Evolutionary conservation across 2,797 vertebrate genomes (phyloP).

Genomic region (Sebastes jordani): DNA sequence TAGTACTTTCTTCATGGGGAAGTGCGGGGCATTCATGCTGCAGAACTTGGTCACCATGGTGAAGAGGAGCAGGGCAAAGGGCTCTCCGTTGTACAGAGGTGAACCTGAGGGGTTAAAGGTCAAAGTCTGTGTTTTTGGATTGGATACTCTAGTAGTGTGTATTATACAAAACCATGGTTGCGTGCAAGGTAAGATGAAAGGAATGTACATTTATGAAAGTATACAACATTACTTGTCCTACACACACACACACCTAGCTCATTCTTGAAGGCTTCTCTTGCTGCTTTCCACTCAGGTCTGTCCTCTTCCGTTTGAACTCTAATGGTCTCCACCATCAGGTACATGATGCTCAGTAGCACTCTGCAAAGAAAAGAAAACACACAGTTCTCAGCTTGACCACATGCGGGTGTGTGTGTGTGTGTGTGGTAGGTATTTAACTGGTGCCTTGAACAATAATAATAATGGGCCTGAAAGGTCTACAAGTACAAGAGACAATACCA

Average conservation of each 20-base stretch:
- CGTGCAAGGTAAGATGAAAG: not conserved
- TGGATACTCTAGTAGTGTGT: no score
- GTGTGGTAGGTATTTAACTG: not conserved
- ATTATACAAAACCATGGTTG: no score
- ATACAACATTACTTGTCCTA: no score
- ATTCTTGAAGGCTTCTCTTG: constrained; percentile 88
- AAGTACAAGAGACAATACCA: not conserved
- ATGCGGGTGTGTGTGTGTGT: not conserved
- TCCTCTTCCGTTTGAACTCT: constrained; percentile 88
- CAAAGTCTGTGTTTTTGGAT: not conserved
- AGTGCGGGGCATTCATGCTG: constrained; percentile 93
- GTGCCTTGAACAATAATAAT: not conserved
- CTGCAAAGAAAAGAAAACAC: constrained; percentile 65
- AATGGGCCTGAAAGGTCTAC: not conserved
- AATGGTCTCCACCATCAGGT: constrained; percentile 95
- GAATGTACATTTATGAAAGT: not conserved
- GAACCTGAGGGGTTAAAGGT: constrained; percentile 81
- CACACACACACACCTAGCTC: constrained; percentile 84
- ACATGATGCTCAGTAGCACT: constrained; percentile 95
- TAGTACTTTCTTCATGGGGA: constrained; percentile 97
- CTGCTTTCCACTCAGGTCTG: constrained; percentile 84
- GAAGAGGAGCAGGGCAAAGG: constrained; percentile 93
- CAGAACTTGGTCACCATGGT: constrained; percentile 97
- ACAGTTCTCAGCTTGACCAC: not conserved
- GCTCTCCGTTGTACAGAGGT: constrained; percentile 89